Evolutionary conservation across 2,797 vertebrate genomes (phyloP), one percentile per base, ranked within the genome.

Genomic region (Phoxinus dragarum): DNA sequence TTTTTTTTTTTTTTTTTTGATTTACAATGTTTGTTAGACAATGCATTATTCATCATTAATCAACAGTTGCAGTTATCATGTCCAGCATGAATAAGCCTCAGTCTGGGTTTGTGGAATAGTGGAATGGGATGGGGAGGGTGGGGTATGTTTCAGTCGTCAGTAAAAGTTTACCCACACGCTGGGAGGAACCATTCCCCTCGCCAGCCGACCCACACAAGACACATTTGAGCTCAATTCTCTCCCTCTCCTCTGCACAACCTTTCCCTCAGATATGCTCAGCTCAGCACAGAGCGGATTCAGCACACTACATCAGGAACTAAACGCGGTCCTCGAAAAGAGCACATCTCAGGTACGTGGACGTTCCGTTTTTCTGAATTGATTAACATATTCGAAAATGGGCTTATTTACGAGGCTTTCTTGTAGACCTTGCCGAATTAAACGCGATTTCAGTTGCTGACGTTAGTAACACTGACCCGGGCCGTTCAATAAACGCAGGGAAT

Each of bases 131-230:
- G 66, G 64, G 40, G 19, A 78, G 80, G 80, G 64, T 66, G 76
- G 59, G 80, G 74, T 86, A 75, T 83, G 36, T 86, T 85, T 61
- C 77, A 52, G 54, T 82, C 84, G n/a, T 81, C 72, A 71, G 79
- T 73, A 77, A 78, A 91, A 89, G 86, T 89, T 89, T 85, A 89
- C 82, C 81, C 83, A 87, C 84, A 88, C 84, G 84, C 82, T 87
- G 84, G 84, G 86, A 87, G 84, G 82, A 89, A 86, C 84, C 76
- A 72, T 84, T 88, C 80, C 80, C 73, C 52, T 69, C 66, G 76
- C 69, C 67, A 74, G 79, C 74, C 67, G 69, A 82, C 86, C 49
- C 83, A 85, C 83, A 78, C 79, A 69, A 81, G 68, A 66, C 81
- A 67, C 68, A 74, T 80, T 40, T 81, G 76, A 83, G 79, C 80